Percentiles rank a stretch among this genome's conserved stretches.
Evolutionary conservation across 2,113 vertebrate genomes (phyloP).

Genomic region (Himantopus leucocephalus): DNA sequence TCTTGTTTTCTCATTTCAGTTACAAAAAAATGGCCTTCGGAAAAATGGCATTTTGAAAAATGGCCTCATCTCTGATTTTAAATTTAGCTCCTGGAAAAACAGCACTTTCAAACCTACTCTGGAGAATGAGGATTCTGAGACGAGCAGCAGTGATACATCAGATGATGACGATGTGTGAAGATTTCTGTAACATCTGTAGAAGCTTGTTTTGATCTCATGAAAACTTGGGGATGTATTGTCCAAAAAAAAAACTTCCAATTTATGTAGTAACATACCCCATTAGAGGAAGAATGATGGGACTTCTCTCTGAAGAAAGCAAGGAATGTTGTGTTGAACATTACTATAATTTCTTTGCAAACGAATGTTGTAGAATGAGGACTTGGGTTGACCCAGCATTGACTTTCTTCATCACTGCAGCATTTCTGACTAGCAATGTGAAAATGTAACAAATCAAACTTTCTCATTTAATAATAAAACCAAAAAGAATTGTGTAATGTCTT

Average conservation of each 20-base stretch:
- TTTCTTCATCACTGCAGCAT: conserved; percentile 72
- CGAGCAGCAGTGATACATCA: conserved; percentile 84
- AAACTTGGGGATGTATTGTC: conserved; percentile 65
- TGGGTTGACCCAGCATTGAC: conserved; percentile 64
- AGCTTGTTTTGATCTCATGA: conserved; percentile 44
- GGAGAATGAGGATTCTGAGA: conserved; percentile 80
- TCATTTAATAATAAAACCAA: conserved; percentile 74
- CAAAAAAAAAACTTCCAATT: conserved; percentile 51
- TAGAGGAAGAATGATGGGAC: conserved; percentile 57
- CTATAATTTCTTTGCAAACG: conserved; percentile 68
- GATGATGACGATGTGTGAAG: conserved; percentile 81
- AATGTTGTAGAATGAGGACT: conserved; percentile 75
- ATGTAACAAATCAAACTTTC: conserved; percentile 76
- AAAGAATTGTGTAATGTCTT: conserved; percentile 75
- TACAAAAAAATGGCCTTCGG: conserved; percentile 80
- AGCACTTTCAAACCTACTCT: conserved; percentile 74
- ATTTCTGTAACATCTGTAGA: conserved; percentile 44
- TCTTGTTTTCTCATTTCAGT: conserved; percentile 62
- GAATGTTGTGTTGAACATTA: conserved; percentile 68
- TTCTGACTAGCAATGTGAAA: conserved; percentile 77
- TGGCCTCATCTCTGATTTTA: conserved; percentile 72
- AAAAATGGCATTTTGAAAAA: conserved; percentile 82
- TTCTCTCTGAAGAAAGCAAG: conserved; percentile 64
- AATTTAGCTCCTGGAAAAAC: conserved; percentile 78
- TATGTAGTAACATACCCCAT: conserved; percentile 59